Base-by-base conservation (phyloP, 2,797 vertebrate genomes). In the Sparidentex hasta region DNA sequence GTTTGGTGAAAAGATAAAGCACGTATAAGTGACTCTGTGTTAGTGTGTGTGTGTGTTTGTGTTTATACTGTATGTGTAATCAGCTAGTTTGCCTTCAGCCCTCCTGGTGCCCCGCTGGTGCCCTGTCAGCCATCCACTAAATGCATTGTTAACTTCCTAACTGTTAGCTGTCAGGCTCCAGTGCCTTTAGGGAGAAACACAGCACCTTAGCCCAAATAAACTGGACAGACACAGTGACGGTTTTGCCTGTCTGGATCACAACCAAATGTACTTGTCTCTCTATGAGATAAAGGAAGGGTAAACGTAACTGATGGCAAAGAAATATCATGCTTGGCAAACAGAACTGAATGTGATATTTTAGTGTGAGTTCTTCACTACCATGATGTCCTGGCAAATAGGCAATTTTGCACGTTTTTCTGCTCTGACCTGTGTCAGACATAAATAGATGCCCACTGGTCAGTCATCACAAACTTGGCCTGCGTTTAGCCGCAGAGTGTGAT, bases 91-190 rank as follows among this genome's bases (percentile, higher is more conserved):
- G 52, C 54, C 23, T 14, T 23, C 17, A 69, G 64, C 48, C 29
- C 47, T 51, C 0, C 25, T 21, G 29, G 43, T 48, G 61, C 44
- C 65, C 68, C 2, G 7, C 70, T n/a, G 54, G 57, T 64, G 61
- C 61, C 43, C 52, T 65, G 52, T 61, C 50, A 48, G 25, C 50
- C 65, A 33, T 71, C n/a, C 43, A 56, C 59, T 54, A 51, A 58
- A 78, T 64, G 80, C 75, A 69, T 81, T 72, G 75, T 90, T 83
- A 80, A 74, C 89, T 90, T 57, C 43, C 43, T 58, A 80, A 81
- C 87, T 83, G 81, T 63, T 78, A 78, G 75, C 56, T 65, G 64
- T 76, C 46, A 55, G 48, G 65, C 38, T 64, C 7, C 52, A 50
- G 25, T 29, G 66, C 71, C 79, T 72, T 23, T 1, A 50, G 55